A percentile compares a stretch with the other conserved stretches of the same genome.
Conservation (phyloP, 1,140 invertebrate genomes). For the Drosophila ohnishii region DNA sequence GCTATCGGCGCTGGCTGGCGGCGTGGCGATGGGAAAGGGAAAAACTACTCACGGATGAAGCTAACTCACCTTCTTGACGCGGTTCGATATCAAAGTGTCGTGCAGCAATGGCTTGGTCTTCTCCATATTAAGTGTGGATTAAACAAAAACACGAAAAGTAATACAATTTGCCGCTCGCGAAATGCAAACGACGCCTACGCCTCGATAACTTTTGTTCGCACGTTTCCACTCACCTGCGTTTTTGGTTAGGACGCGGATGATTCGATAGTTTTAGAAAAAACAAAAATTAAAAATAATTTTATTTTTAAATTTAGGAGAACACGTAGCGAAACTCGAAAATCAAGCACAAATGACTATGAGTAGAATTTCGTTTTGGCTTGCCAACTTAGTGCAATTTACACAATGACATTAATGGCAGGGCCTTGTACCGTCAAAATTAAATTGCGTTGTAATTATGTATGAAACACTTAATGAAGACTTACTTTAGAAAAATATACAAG, state of each 20-base stretch:
- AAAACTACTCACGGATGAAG: background rate
- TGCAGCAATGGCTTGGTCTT: slow-evolving; percentile 73
- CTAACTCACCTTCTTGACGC: slow-evolving; percentile 75
- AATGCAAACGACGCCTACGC: slow-evolving; percentile 58
- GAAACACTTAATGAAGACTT: background rate
- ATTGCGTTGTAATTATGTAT: background rate
- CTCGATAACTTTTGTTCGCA: slow-evolving; percentile 16
- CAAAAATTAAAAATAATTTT: background rate
- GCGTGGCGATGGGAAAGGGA: background rate
- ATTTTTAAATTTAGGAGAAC: background rate
- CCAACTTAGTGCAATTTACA: too few species aligned
- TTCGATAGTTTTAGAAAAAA: background rate
- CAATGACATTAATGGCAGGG: background rate
- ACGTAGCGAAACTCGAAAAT: background rate
- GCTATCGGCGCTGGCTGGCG: background rate
- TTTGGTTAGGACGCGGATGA: background rate
- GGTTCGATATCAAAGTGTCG: slow-evolving; percentile 74
- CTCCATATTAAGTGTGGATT: slow-evolving; percentile 67
- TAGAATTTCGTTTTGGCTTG: background rate
- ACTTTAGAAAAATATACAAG: background rate
- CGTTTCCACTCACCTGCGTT: slow-evolving; percentile 12
- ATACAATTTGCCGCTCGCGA: slow-evolving; percentile 29
- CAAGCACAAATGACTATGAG: background rate
- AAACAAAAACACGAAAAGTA: slow-evolving; percentile 33
- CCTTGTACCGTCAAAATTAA: background rate